These are phyloP conservation scores for Chymomyza costata DNA, from an alignment of 1,140 invertebrate species.

Conservation along the genomic window DNA sequence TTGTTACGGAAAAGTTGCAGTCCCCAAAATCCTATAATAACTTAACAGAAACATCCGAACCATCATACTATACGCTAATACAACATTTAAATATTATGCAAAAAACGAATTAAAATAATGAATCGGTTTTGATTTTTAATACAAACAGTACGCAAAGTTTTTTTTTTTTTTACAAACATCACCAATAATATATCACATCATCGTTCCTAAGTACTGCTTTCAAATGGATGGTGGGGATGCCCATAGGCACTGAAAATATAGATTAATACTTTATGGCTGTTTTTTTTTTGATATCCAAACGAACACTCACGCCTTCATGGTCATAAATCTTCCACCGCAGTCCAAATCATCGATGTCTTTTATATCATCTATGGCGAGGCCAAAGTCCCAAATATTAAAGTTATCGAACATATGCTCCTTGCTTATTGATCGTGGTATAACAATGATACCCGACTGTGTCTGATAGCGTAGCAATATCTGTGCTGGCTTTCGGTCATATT, in stretches of 20 bases:
- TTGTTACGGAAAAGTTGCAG: too few species aligned
- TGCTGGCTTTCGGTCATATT: conserved; percentile 82
- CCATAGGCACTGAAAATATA: conserved; percentile 43
- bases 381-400: conserved; percentile 84
- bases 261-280: neutral
- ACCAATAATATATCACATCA: too few species aligned
- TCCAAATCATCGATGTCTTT: conserved; percentile 79
- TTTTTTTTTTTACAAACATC: too few species aligned
- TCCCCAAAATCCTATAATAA: too few species aligned
- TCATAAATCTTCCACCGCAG: conserved; percentile 65
- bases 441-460: conserved; percentile 79
- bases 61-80: too few species aligned
- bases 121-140: too few species aligned
- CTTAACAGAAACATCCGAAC: too few species aligned
- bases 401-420: conserved; percentile 83
- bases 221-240: conserved; percentile 60
- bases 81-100: too few species aligned
- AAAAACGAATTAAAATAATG: too few species aligned
- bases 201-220: neutral
- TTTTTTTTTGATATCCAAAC: neutral
- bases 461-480: conserved; percentile 83
- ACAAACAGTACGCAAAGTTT: too few species aligned
- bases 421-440: conserved; percentile 86
- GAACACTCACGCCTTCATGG: conserved; percentile 50
- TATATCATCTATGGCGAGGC: conserved; percentile 80